These are phyloP conservation scores for Myripristis jacobus DNA, from an alignment of 2,797 vertebrate genomes.

Conservation along the genomic window DNA sequence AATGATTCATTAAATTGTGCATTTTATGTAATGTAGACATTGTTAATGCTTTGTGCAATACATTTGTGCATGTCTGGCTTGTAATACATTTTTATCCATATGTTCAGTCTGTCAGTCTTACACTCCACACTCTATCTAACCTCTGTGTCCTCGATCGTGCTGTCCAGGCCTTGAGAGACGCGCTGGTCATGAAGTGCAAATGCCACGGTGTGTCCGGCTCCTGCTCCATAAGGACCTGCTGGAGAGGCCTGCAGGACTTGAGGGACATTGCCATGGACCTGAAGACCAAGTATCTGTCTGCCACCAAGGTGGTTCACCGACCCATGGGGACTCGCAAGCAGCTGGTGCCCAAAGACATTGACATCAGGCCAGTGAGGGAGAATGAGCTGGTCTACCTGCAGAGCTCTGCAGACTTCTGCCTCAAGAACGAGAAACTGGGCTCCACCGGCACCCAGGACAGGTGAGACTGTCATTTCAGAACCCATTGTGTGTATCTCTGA, in stretches of 20 bases:
- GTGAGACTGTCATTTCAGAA: constrained; percentile 74
- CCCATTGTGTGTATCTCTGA: neutral
- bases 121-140: constrained; percentile 4
- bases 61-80: neutral
- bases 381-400: constrained; percentile 97
- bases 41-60: neutral
- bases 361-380: constrained; percentile 94
- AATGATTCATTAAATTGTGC: no score
- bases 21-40: neutral
- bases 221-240: constrained; percentile 98
- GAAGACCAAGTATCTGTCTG: constrained; percentile 96
- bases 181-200: constrained; percentile 98
- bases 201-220: constrained; percentile 98
- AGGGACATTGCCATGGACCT: constrained; percentile 93
- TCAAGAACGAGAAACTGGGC: constrained; percentile 94
- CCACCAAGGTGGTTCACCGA: constrained; percentile 96
- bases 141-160: neutral
- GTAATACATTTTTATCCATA: no score
- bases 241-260: constrained; percentile 96
- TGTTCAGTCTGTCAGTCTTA: neutral
- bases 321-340: constrained; percentile 97
- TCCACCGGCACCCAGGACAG: constrained; percentile 97
- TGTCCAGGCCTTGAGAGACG: constrained; percentile 88
- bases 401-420: constrained; percentile 96
- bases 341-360: constrained; percentile 97